Evolutionary conservation across 92 coral and sea anemone genomes (phyloP), one percentile per base, ranked within the genome.

Genomic region (Zoanthus sansibaricus): DNA sequence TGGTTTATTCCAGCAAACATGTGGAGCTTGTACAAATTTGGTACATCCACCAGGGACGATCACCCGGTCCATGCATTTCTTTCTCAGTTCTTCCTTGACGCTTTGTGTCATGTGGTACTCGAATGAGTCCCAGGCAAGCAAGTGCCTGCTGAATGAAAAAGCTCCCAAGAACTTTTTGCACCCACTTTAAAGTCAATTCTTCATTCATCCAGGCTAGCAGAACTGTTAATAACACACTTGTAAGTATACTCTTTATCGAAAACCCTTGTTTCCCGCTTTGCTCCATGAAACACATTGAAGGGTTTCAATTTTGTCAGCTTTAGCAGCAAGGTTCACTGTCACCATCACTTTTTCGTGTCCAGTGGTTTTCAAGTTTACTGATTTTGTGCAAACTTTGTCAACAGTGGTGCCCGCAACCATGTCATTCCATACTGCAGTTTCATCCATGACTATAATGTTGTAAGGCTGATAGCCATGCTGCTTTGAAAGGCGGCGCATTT

Each of bases 41-140:
- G 90, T 86, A 68, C 92, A 89, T 20, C 92, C 77, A 32, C 90
- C 92, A 79, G 94, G 92, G 16, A 92, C 76, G 3, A 92, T 92
- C 69, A 87, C 90, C 31, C 88, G 85, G 45, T 92, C 93, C 67
- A 92, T 91, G 48, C 84, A 79, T 52, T 69, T 92, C 66, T 54
- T 52, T 44, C 37, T 15, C 61, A 89, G 87, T 59, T 76, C 84
- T 17, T 92, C 78, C 87, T 86, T 79, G 77, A 78, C 88, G 56
- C 78, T 86, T 33, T 92, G 88, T 70, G 72, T 83, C 88, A 86
- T 88, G 69, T 89, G 94, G 79, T 92, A 92, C 67, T 92, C 72
- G 58, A 79, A 89, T 6, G 93, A 90, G 91, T 87, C 90, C 93
- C 93, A 90, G 11, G 93, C 93, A 45, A 90, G 84, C 49, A 82